phyloP scores from a whole-genome alignment of 2,113 vertebrate genomes.

The Phalacrocorax aristotelis region DNA sequence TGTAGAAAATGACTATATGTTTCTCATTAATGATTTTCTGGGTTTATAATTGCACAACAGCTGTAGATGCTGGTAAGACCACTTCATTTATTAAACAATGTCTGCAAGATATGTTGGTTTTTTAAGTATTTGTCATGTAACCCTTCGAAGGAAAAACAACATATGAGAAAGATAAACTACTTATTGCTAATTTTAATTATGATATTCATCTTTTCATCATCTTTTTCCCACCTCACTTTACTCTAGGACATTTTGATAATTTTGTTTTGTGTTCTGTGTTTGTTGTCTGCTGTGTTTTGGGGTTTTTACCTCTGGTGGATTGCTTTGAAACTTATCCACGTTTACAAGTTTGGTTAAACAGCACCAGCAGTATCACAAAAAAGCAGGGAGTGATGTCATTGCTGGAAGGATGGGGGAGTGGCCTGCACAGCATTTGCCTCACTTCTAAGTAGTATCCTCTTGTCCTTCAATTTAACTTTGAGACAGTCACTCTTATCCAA shows the following conservation, averaged over 20 bases:
- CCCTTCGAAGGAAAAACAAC: background rate
- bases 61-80: background rate
- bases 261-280: background rate
- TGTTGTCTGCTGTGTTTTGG: background rate
- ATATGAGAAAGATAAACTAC: background rate
- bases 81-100: background rate
- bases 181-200: background rate
- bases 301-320: background rate
- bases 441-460: background rate
- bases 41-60: background rate
- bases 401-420: background rate
- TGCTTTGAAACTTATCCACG: background rate
- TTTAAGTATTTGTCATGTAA: background rate
- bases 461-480: background rate
- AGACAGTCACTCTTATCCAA: background rate
- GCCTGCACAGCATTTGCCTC: background rate
- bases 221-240: background rate
- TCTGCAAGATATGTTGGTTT: background rate
- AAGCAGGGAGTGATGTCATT: background rate
- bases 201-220: background rate
- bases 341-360: background rate
- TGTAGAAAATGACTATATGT: background rate
- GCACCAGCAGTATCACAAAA: background rate
- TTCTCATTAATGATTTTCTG: background rate
- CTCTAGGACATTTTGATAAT: background rate